These are phyloP conservation scores for Pherbina coryleti DNA, from an alignment of 2,888 invertebrate genomes.

Conservation along the genomic window DNA sequence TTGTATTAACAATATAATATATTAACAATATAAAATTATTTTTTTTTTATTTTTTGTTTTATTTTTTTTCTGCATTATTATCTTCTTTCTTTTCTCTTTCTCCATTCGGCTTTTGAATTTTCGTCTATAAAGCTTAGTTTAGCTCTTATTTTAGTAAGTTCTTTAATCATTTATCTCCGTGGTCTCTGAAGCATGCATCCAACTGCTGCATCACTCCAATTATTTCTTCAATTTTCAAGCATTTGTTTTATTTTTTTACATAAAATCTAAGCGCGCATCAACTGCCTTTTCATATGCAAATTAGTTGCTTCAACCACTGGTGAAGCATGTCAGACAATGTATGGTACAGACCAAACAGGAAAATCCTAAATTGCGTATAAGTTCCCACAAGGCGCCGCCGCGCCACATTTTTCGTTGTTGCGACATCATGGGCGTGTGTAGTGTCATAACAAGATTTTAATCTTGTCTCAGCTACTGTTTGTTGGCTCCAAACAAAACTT, in stretches of 20 bases:
- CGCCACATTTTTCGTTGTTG: background rate
- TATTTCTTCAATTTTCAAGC: too few species aligned
- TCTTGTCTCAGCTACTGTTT: background rate
- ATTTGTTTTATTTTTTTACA: background rate
- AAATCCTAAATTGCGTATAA: background rate
- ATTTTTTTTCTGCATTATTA: too few species aligned
- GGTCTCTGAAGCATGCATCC: too few species aligned
- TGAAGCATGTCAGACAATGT: background rate
- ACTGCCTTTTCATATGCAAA: slow-evolving; percentile 18
- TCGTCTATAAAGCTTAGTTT: too few species aligned
- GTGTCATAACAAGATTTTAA: background rate
- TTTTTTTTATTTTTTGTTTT: too few species aligned
- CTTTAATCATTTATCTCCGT: too few species aligned
- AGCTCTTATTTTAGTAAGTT: too few species aligned
- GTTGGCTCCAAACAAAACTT: background rate
- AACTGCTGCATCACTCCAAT: too few species aligned
- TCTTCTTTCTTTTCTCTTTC: too few species aligned
- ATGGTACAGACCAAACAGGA: background rate
- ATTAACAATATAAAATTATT: too few species aligned
- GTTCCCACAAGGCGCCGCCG: background rate
- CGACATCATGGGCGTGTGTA: background rate
- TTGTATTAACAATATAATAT: too few species aligned
- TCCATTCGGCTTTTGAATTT: too few species aligned
- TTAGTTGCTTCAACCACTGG: slow-evolving; percentile 2
- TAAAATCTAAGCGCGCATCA: background rate